These are phyloP conservation scores for Lithophane leautieri DNA, from an alignment of 2,888 invertebrate species.

Conservation along the genomic window DNA sequence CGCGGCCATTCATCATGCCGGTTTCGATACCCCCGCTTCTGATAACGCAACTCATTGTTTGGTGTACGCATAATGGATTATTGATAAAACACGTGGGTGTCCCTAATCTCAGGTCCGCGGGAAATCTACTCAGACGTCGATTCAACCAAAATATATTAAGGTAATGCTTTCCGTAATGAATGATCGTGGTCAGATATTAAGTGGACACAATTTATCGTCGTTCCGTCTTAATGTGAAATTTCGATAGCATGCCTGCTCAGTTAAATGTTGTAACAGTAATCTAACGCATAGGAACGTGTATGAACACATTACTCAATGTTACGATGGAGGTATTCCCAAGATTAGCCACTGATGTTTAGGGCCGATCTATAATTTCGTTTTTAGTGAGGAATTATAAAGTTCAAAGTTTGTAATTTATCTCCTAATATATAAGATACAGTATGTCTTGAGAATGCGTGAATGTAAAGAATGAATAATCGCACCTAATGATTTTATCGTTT, in stretches of 20 bases:
- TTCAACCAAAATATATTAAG: slow-evolving; percentile 81
- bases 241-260: slow-evolving; percentile 82
- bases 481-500: slow-evolving; percentile 69
- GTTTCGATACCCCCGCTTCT: slow-evolving; percentile 78
- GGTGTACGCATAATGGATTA: slow-evolving; percentile 89
- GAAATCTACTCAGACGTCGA: slow-evolving; percentile 82
- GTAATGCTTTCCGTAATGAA: slow-evolving; percentile 83
- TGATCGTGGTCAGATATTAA: slow-evolving; percentile 86
- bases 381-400: slow-evolving; percentile 75
- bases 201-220: slow-evolving; percentile 85
- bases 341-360: slow-evolving; percentile 79
- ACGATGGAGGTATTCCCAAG: slow-evolving; percentile 76
- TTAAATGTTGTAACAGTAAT: slow-evolving; percentile 85
- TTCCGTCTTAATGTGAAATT: slow-evolving; percentile 82
- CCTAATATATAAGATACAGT: slow-evolving; percentile 66
- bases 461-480: slow-evolving; percentile 69
- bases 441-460: slow-evolving; percentile 54
- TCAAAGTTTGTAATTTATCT: slow-evolving; percentile 82
- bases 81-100: slow-evolving; percentile 90
- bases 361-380: slow-evolving; percentile 77
- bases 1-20: slow-evolving; percentile 85
- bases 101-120: slow-evolving; percentile 82
- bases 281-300: slow-evolving; percentile 75
- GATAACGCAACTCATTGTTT: slow-evolving; percentile 89
- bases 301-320: slow-evolving; percentile 85